Percentiles rank a stretch among this genome's conserved stretches.
These are phyloP conservation scores for Brachionichthys hirsutus DNA, from an alignment of 2,113 vertebrate species.

Conservation along the genomic window DNA sequence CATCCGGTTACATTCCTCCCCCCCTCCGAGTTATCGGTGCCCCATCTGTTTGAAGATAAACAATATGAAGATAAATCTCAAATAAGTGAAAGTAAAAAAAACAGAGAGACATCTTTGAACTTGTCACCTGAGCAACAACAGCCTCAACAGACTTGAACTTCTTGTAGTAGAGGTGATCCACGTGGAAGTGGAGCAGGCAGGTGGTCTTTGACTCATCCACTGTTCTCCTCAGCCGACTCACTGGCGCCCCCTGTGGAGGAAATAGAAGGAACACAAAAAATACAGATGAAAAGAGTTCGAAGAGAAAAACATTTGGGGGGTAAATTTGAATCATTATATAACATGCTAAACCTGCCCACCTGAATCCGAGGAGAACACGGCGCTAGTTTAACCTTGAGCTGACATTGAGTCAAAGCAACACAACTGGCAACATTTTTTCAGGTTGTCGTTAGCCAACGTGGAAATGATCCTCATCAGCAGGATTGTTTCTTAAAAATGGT, in stretches of 20 bases:
- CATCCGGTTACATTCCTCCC: no score
- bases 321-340: not conserved
- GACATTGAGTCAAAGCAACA: slow-evolving; percentile 11
- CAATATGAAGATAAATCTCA: not conserved
- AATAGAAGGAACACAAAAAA: not conserved
- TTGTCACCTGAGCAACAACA: slow-evolving; percentile 80
- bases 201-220: slow-evolving; percentile 76
- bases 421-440: slow-evolving; percentile 63
- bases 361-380: slow-evolving; percentile 8
- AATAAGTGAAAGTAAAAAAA: not conserved
- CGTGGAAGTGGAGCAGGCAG: slow-evolving; percentile 79
- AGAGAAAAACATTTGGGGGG: not conserved
- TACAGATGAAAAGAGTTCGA: not conserved
- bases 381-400: not conserved
- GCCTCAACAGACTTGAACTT: slow-evolving; percentile 77
- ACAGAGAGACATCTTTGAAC: not conserved
- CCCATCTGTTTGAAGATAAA: no score
- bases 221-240: slow-evolving; percentile 64
- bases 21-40: no score
- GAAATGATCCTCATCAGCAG: slow-evolving; percentile 48
- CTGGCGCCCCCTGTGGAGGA: slow-evolving; percentile 59
- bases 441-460: slow-evolving; percentile 39
- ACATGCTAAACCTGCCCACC: not conserved
- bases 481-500: slow-evolving; percentile 58
- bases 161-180: slow-evolving; percentile 78